These are phyloP conservation scores for Drosophila yooni DNA, from an alignment of 2,888 invertebrate species.

Conservation along the genomic window DNA sequence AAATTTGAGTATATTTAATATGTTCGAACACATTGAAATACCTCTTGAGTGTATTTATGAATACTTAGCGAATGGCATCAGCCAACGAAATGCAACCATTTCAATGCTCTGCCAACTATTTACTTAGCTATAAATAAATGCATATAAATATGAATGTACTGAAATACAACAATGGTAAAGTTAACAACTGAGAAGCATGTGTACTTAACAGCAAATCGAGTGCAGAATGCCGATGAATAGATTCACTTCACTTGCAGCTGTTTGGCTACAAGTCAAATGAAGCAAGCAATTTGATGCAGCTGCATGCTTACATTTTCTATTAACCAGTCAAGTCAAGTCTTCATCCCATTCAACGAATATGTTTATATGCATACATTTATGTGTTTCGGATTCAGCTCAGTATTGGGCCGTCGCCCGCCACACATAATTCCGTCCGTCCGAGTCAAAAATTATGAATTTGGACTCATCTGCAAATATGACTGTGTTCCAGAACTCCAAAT, in stretches of 20 bases:
- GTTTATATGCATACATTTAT: neutral
- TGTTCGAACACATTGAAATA: neutral
- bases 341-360: neutral
- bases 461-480: too few relatives aligned
- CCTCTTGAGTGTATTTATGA: neutral
- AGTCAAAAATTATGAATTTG: too few relatives aligned
- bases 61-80: neutral
- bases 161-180: neutral
- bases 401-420: too few relatives aligned
- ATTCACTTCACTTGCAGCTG: constrained; percentile 9
- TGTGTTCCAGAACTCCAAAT: too few relatives aligned
- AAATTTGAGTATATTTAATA: neutral
- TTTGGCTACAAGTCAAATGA: constrained; percentile 1
- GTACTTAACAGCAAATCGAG: constrained; percentile 8
- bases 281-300: neutral
- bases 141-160: neutral
- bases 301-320: constrained; percentile 19
- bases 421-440: too few relatives aligned
- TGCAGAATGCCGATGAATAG: constrained; percentile 13
- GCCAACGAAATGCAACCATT: too few relatives aligned
- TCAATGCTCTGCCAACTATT: neutral
- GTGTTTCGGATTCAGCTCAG: too few relatives aligned
- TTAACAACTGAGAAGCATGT: neutral
- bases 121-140: neutral
- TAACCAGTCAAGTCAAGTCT: constrained; percentile 17